Evolutionary conservation across 2,888 invertebrate species (phyloP).

Genomic region (Agrotis ipsilon): DNA sequence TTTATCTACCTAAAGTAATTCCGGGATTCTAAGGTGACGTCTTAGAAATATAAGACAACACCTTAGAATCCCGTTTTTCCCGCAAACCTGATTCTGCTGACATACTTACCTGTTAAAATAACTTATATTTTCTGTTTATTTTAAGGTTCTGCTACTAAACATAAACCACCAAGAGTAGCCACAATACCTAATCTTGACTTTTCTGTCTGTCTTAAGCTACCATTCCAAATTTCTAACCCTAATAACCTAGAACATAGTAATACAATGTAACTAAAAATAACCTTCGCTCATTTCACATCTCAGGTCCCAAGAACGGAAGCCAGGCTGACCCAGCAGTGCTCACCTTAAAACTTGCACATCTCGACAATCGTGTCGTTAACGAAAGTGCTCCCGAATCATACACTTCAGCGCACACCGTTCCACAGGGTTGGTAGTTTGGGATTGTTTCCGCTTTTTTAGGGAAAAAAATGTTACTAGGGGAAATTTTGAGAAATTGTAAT

Average conservation of each 20-base stretch:
- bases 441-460: neutral
- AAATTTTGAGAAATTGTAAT: neutral
- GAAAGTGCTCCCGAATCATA: conserved; percentile 60
- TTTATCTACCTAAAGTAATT: too few species aligned
- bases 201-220: too few species aligned
- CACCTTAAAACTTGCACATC: conserved; percentile 55
- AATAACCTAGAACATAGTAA: neutral
- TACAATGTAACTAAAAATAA: conserved; percentile 21
- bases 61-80: too few species aligned
- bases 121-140: too few species aligned
- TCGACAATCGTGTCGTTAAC: conserved; percentile 60
- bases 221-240: neutral
- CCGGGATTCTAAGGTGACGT: too few species aligned
- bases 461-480: neutral
- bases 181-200: too few species aligned
- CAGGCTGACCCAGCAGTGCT: conserved; percentile 28
- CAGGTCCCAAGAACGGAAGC: conserved; percentile 3
- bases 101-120: too few species aligned
- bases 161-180: too few species aligned
- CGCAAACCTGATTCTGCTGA: too few species aligned
- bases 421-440: neutral
- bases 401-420: conserved; percentile 47
- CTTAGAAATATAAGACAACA: too few species aligned
- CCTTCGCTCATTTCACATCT: neutral
- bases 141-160: too few species aligned